Conservation (phyloP, 2,888 invertebrate genomes). For the Synanthedon tipuliformis region DNA sequence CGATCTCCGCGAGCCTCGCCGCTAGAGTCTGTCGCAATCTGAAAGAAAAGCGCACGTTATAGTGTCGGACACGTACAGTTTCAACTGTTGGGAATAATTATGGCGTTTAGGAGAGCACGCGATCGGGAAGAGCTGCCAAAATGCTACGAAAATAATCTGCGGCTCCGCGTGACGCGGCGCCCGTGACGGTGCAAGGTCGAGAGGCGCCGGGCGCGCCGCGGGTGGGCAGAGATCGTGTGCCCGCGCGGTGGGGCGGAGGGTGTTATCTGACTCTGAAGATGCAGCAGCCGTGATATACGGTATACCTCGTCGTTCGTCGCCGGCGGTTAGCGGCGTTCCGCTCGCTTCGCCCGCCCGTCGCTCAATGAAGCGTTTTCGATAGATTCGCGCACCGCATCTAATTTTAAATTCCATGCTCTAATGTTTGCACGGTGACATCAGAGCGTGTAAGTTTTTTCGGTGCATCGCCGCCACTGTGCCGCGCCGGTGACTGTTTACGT, state of each 20-base stretch:
- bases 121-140: constrained; percentile 51
- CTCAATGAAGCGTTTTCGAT: constrained; percentile 59
- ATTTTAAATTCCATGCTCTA: constrained; percentile 56
- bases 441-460: constrained; percentile 48
- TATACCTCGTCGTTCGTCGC: constrained; percentile 59
- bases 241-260: neutral
- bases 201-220: constrained; percentile 14
- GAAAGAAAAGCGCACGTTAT: constrained; percentile 36
- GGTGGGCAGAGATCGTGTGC: neutral
- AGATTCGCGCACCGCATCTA: constrained; percentile 55
- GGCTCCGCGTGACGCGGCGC: constrained; percentile 54
- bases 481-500: constrained; percentile 51
- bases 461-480: constrained; percentile 27
- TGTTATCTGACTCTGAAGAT: neutral
- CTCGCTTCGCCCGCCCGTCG: constrained; percentile 65
- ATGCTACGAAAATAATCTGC: constrained; percentile 63
- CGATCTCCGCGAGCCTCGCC: constrained; percentile 80
- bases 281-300: neutral
- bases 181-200: constrained; percentile 60
- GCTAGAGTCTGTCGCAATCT: constrained; percentile 86
- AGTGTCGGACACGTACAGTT: constrained; percentile 25
- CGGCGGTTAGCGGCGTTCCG: constrained; percentile 59
- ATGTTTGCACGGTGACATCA: constrained; percentile 67
- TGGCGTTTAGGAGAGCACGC: constrained; percentile 29
- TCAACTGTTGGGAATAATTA: constrained; percentile 26